These are phyloP conservation scores for Philonicus albiceps DNA, from an alignment of 2,888 invertebrate species.

Conservation along the genomic window DNA sequence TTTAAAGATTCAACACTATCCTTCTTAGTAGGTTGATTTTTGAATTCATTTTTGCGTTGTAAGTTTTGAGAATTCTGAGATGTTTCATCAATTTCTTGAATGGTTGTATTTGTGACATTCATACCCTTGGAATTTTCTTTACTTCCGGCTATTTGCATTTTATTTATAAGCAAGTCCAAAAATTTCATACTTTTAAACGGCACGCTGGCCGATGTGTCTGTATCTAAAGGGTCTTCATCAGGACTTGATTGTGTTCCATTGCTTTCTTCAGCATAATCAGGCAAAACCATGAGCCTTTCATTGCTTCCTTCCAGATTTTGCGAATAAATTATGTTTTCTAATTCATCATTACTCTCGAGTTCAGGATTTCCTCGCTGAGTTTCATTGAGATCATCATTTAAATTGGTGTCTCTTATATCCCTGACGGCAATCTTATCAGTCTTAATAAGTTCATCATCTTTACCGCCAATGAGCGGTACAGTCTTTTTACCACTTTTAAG, in stretches of 20 bases:
- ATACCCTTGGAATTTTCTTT: neutral
- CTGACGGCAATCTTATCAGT: neutral
- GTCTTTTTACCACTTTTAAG: conserved; percentile 45
- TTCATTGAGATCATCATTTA: neutral
- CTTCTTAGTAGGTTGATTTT: neutral
- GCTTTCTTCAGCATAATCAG: neutral
- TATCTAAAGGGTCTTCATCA: neutral
- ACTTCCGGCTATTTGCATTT: conserved; percentile 12
- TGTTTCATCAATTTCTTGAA: neutral
- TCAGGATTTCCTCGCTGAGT: neutral
- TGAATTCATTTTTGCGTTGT: neutral
- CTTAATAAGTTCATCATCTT: neutral
- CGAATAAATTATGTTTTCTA: neutral
- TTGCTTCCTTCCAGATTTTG: neutral
- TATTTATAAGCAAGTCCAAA: conserved; percentile 39
- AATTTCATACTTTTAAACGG: conserved; percentile 6
- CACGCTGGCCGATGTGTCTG: neutral
- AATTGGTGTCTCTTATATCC: neutral
- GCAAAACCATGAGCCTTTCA: neutral
- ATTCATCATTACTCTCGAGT: neutral
- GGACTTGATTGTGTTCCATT: neutral
- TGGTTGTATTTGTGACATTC: neutral
- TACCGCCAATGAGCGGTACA: neutral
- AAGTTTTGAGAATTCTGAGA: neutral
- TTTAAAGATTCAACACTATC: neutral